These are phyloP conservation scores for Ormia ochracea DNA, from an alignment of 2,888 invertebrate species.

Conservation along the genomic window DNA sequence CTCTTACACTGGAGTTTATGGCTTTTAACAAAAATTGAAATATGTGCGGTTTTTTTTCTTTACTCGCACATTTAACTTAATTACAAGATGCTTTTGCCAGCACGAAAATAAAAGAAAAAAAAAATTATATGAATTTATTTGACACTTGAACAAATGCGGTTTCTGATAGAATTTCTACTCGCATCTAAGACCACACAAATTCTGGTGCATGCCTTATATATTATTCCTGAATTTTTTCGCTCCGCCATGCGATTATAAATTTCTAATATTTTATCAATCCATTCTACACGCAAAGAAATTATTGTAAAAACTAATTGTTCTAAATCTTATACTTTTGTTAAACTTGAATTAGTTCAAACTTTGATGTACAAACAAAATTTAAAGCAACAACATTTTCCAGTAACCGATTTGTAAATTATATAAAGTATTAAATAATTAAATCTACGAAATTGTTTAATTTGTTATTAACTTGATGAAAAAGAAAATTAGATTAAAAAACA, in stretches of 20 bases:
- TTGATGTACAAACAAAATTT: no score
- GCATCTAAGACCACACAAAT: slow-evolving; percentile 6
- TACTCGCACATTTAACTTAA: slow-evolving; percentile 72
- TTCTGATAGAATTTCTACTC: slow-evolving; percentile 60
- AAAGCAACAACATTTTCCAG: no score
- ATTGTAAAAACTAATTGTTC: no score
- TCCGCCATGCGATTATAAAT: neutral
- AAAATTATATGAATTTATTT: slow-evolving; percentile 72
- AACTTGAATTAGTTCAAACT: no score
- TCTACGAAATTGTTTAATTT: no score
- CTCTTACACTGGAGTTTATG: slow-evolving; percentile 23
- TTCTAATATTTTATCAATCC: slow-evolving; percentile 30
- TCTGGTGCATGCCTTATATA: slow-evolving; percentile 2
- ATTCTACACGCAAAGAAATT: no score
- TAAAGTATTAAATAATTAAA: no score
- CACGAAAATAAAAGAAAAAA: slow-evolving; percentile 16
- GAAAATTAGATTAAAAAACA: no score
- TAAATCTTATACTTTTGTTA: no score
- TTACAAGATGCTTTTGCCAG: slow-evolving; percentile 64
- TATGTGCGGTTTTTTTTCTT: slow-evolving; percentile 39
- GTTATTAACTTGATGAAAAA: no score
- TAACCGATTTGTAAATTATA: no score
- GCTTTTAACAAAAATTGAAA: slow-evolving; percentile 50
- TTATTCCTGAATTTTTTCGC: slow-evolving; percentile 8
- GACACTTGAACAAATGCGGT: slow-evolving; percentile 74